Evolutionary conservation across 2,888 invertebrate species (phyloP).

Genomic region (Xanthorhoe spadicearia): DNA sequence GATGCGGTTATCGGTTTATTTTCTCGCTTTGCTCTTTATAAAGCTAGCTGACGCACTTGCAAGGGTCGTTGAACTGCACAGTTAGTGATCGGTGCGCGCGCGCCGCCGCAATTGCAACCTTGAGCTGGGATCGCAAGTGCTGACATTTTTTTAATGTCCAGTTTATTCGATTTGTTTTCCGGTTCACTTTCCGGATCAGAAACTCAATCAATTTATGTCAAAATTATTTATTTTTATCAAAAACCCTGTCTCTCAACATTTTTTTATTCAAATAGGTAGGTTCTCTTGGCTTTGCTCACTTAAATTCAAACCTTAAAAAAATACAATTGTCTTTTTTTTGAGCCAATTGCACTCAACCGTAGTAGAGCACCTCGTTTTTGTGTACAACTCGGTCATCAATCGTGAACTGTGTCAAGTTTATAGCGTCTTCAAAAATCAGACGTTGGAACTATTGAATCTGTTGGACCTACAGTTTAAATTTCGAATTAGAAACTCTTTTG

Average conservation of each 20-base stretch:
- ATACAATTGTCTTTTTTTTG: not conserved
- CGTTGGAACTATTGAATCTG: not conserved
- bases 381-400: slow-evolving; percentile 7
- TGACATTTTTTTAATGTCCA: slow-evolving; percentile 29
- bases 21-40: slow-evolving; percentile 80
- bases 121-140: slow-evolving; percentile 48
- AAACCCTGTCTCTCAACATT: no score
- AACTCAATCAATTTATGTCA: not conserved
- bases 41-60: slow-evolving; percentile 78
- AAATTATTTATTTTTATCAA: no score
- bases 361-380: slow-evolving; percentile 1
- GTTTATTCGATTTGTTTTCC: not conserved
- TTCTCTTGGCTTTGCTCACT: not conserved
- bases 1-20: slow-evolving; percentile 80
- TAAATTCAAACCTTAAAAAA: not conserved
- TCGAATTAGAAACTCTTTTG: not conserved
- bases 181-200: not conserved
- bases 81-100: slow-evolving; percentile 63
- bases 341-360: not conserved
- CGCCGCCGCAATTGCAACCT: slow-evolving; percentile 69
- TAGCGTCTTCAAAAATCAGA: not conserved
- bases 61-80: slow-evolving; percentile 72
- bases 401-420: slow-evolving; percentile 23
- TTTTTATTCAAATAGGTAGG: not conserved
- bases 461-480: no score